A percentile compares a stretch with the other conserved stretches of the same genome.
phyloP scores from a whole-genome alignment of 2,888 invertebrate genomes.

The Caenorhabditis angaria region DNA sequence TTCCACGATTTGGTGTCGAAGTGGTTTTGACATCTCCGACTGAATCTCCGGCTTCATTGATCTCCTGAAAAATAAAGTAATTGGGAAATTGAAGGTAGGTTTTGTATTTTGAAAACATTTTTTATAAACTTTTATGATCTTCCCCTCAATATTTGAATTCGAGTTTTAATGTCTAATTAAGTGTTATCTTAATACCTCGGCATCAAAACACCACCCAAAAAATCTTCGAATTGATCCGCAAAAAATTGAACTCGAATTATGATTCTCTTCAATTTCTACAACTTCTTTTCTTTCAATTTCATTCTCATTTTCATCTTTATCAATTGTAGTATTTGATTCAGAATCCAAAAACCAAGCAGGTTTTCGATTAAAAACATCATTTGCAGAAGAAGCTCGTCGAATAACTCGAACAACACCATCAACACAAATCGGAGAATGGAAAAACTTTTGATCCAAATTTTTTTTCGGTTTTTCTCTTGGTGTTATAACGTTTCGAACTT shows the following conservation, averaged over 20 bases:
- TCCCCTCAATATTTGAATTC: not conserved
- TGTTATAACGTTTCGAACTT: not conserved
- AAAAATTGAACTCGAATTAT: not conserved
- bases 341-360: constrained; percentile 28
- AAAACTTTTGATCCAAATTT: not conserved
- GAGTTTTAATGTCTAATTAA: not conserved
- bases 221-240: not conserved
- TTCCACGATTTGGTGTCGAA: constrained; percentile 39
- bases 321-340: constrained; percentile 11
- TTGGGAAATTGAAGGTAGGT: too few species aligned
- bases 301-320: not conserved
- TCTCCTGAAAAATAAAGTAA: constrained; percentile 40
- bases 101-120: too few species aligned
- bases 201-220: constrained; percentile 1
- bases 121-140: too few species aligned
- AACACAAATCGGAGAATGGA: not conserved
- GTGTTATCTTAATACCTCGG: not conserved
- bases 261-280: not conserved
- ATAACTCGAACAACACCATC: constrained; percentile 9
- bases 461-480: not conserved
- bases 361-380: constrained; percentile 1
- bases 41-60: constrained; percentile 29
- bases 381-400: not conserved
- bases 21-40: constrained; percentile 31
- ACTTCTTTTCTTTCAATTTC: constrained; percentile 14